These are phyloP conservation scores for Miniopterus natalensis DNA, from an alignment of 2,113 vertebrate species.

Conservation along the genomic window DNA sequence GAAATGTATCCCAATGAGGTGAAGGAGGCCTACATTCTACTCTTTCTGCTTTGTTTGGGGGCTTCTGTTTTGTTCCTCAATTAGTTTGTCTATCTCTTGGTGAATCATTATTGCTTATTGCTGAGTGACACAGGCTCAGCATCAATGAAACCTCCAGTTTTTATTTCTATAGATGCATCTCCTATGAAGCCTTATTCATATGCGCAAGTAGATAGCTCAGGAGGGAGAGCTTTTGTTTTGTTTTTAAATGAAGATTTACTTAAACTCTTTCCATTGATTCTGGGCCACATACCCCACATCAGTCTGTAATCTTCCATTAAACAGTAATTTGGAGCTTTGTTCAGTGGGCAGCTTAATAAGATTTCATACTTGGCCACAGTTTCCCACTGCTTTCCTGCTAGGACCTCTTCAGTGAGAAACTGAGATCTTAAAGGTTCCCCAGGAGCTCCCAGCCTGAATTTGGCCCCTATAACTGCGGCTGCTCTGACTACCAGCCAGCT, in stretches of 20 bases:
- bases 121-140: background rate
- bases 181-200: background rate
- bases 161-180: background rate
- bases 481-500: background rate
- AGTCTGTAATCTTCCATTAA: background rate
- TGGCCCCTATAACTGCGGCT: background rate
- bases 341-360: background rate
- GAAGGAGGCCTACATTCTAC: background rate
- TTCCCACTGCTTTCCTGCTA: background rate
- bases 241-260: conserved; percentile 6
- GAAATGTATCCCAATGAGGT: background rate
- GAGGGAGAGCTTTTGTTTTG: background rate
- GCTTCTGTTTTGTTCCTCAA: background rate
- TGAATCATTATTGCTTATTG: conserved; percentile 6
- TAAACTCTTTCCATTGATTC: background rate
- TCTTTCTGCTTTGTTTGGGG: background rate
- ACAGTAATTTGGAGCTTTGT: background rate
- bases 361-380: background rate
- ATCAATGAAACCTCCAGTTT: background rate
- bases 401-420: background rate
- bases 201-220: background rate
- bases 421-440: background rate
- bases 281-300: background rate
- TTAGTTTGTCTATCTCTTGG: background rate
- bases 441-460: background rate